Base-by-base conservation (phyloP, 2,888 invertebrate species). In the Elmis aenea region DNA sequence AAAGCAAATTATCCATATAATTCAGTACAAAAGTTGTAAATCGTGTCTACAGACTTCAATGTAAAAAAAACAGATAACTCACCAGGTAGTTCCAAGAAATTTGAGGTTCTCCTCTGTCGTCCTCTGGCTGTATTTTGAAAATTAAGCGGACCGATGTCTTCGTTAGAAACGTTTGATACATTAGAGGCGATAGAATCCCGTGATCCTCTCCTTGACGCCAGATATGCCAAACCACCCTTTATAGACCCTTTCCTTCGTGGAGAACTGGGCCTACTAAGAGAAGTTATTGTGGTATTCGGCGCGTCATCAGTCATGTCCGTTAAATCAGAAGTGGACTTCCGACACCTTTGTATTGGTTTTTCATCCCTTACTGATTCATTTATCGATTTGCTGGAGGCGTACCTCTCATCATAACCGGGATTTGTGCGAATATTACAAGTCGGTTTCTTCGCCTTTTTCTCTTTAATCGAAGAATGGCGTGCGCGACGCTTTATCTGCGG, bases 11-110 rank as follows among this genome's bases (percentile, higher is more conserved):
- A n/a, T n/a, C n/a, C n/a, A n/a, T n/a, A n/a, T n/a, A n/a, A n/a
- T n/a, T n/a, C n/a, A n/a, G n/a, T n/a, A n/a, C n/a, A n/a, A n/a
- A n/a, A n/a, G n/a, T n/a, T n/a, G n/a, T n/a, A n/a, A n/a, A n/a
- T n/a, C n/a, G n/a, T n/a, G n/a, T n/a, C n/a, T n/a, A n/a, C n/a
- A n/a, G n/a, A n/a, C n/a, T 29, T 29, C 16, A 20, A 18, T 11
- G 5, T 20, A 12, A 3, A 25, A 25, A n/a, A n/a, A n/a, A n/a
- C n/a, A n/a, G n/a, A n/a, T n/a, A n/a, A 62, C 69, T 70, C 64
- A 89, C 89, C 86, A 65, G 90, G 90, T 51, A 90, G 67, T 64
- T 90, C 90, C 31, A 90, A 71, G 61, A 90, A 90, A 68, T 90
- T 90, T 1, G 89, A 89, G 2, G 88, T 89, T 50, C 89, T 72